Base-by-base conservation (phyloP, 2,113 vertebrate genomes). In the Progne subis region DNA sequence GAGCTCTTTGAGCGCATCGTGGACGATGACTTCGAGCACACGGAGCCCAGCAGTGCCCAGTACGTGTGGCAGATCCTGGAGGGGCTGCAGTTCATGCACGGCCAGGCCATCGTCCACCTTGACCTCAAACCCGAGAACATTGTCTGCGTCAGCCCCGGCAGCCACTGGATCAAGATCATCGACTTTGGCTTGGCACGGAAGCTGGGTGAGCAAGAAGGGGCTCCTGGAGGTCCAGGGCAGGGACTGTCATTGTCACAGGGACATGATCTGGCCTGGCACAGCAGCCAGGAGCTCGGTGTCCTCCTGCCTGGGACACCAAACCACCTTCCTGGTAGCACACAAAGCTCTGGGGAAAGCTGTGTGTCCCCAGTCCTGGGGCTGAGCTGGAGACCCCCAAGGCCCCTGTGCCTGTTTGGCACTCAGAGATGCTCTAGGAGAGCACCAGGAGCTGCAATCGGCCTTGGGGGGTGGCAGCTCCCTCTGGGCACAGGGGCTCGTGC, bases 101-200 rank as follows among this genome's bases (percentile, higher is more conserved):
- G 95, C 86, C 98, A 98, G 97, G 97, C 95, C 8, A 90, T 99
- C 0, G 69, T 99, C 65, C 99, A 99, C 95, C 97, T 99, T 4
- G 99, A 99, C 94, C 98, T 99, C 87, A 99, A 99, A 77, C 99
- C 99, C 0, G 99, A 99, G 95, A 99, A 99, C 98, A 98, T 99
- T 0, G 97, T 99, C 49, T 99, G 99, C 0, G 86, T 99, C 95
- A 98, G 98, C 82, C 94, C 96, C 0, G 26, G 92, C 5, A 98
- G 98, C 39, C 98, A 98, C 11, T 64, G 75, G 47, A 78, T 99
- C 88, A 99, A 99, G 97, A 99, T 99, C 95, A 98, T 99, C 0
- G 99, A 99, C 98, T 99, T 99, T 1, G 99, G 98, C 64, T 59
- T 99, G 96, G 98, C 98, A 0, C 96, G 83, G 61, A 98, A 97